Conservation (phyloP, 35 echinoderm and acorn worm genomes). For the Lytechinus pictus region DNA sequence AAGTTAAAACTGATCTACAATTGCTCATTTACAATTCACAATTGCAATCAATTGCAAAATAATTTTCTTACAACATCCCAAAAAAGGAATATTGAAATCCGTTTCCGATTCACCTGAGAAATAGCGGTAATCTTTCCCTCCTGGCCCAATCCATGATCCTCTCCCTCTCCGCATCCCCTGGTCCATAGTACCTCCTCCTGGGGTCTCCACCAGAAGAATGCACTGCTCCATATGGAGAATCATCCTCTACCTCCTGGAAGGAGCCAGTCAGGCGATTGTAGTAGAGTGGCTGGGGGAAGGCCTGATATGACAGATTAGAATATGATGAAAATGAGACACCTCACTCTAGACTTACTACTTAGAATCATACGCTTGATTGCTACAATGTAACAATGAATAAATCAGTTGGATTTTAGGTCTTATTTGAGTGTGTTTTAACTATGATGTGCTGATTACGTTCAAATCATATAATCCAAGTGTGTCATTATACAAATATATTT, state of each 20-base stretch:
- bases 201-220: constrained; percentile 29
- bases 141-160: constrained; percentile 95
- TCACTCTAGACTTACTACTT: background rate
- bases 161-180: constrained; percentile 88
- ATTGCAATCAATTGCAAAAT: too few relatives aligned
- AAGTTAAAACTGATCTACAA: too few relatives aligned
- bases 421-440: too few relatives aligned
- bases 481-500: too few relatives aligned
- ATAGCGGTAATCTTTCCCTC: constrained; percentile 86
- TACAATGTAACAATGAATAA: too few relatives aligned
- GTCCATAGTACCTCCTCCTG: constrained; percentile 65
- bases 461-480: too few relatives aligned
- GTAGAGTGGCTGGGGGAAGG: constrained; percentile 96
- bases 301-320: constrained; percentile 60
- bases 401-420: too few relatives aligned
- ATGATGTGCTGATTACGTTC: too few relatives aligned
- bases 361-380: too few relatives aligned
- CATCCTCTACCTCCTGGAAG: constrained; percentile 96
- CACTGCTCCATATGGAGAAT: constrained; percentile 36
- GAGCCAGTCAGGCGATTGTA: constrained; percentile 97
- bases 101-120: constrained; percentile 70
- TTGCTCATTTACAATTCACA: too few relatives aligned
- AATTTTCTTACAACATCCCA: background rate
- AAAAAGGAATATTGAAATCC: background rate
- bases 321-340: background rate